Base-by-base conservation (phyloP, 2,888 invertebrate genomes). In the Trichacis sp. region DNA sequence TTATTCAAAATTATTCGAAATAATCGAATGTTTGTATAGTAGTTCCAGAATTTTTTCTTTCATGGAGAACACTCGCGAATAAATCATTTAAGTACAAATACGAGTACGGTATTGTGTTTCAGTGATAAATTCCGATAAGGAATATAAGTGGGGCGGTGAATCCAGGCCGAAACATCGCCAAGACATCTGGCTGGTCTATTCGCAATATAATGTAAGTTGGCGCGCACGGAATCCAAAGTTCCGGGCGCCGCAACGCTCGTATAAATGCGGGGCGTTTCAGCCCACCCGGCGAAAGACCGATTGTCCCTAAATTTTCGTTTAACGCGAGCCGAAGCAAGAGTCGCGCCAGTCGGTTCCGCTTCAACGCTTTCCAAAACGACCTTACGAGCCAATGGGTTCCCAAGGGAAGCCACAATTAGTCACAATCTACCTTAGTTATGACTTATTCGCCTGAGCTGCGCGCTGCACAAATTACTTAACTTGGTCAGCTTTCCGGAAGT, bases 401-500 rank as follows among this genome's bases (percentile, higher is more conserved):
- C 68, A 57, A 45, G 68, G 64, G 73, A 75, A 75, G 72, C 71
- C 77, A 75, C 80, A 81, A 83, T 83, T 83, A 82, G 79, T 82
- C 81, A 82, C 79, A 82, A 83, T 82, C 77, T 78, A 78, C 79
- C 79, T 80, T 77, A 78, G 81, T 82, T 82, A 82, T 80, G 81
- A 81, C 82, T 82, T 82, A 82, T 81, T 80, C 76, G 77, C 73
- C 72, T 74, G 76, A 72, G 77, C 74, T 75, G 72, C 72, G 64
- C 72, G 64, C 68, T 71, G 79, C 77, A 76, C 81, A 81, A 81
- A 83, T 81, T 80, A 81, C 81, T 81, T 78, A 81, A 83, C 78
- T 82, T 78, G 80, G 77, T 78, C 81, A 79, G 77, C 72, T 74
- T 73, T 65, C 73, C 71, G 70, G 72, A 74, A 78, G 74, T 78